Evolutionary conservation across 2,888 invertebrate genomes (phyloP).

Genomic region (Falcaria lacertinaria): DNA sequence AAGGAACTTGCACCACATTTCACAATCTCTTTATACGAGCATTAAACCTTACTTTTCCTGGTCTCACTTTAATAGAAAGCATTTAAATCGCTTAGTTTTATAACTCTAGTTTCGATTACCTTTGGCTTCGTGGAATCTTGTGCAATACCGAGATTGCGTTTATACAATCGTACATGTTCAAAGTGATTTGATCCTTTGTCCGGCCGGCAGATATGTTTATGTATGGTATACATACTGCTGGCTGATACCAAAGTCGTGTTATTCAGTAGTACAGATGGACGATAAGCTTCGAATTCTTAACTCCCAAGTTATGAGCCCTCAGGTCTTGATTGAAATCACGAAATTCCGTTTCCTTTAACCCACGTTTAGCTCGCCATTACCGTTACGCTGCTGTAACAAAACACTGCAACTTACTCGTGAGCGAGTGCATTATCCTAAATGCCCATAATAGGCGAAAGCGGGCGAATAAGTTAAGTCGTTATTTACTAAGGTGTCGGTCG

Average conservation of each 20-base stretch:
- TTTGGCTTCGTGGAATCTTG: constrained; percentile 27
- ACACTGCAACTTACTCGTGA: constrained; percentile 34
- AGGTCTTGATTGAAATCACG: constrained; percentile 30
- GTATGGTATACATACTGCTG: not conserved
- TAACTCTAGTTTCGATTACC: constrained; percentile 43
- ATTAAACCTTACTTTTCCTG: constrained; percentile 38
- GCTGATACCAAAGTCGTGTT: not conserved
- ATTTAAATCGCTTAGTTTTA: constrained; percentile 43
- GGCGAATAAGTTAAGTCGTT: constrained; percentile 27
- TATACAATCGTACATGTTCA: constrained; percentile 12
- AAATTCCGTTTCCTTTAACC: constrained; percentile 25
- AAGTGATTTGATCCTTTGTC: not conserved
- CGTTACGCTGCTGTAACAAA: constrained; percentile 42
- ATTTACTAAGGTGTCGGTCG: constrained; percentile 23
- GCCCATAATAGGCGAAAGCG: constrained; percentile 35
- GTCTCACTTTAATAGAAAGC: constrained; percentile 36
- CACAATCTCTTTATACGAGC: constrained; percentile 30
- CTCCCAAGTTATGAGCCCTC: constrained; percentile 1
- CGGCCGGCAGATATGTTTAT: not conserved
- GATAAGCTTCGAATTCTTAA: not conserved
- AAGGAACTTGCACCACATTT: constrained; percentile 16
- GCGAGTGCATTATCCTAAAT: constrained; percentile 55
- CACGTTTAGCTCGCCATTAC: constrained; percentile 29
- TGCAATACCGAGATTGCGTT: constrained; percentile 36
- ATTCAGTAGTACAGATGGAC: not conserved